Conservation (phyloP, 2,113 vertebrate species). For the Saccopteryx leptura region DNA sequence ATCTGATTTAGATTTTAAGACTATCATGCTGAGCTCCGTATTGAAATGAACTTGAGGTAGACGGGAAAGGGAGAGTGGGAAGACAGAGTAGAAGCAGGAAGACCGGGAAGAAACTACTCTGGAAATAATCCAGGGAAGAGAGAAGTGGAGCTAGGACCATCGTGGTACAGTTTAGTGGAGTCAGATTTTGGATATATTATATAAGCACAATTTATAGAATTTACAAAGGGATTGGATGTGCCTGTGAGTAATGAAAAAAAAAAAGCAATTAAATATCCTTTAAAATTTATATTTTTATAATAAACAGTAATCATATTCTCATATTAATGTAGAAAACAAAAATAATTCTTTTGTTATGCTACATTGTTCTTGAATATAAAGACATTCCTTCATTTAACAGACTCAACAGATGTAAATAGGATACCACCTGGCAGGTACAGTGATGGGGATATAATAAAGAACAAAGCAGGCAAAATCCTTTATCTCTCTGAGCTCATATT, state of each 20-base stretch:
- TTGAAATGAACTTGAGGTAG: neutral
- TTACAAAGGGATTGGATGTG: neutral
- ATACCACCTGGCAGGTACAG: neutral
- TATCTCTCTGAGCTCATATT: neutral
- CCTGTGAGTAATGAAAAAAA: constrained; percentile 29
- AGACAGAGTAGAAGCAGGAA: neutral
- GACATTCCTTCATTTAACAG: neutral
- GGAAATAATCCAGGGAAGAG: neutral
- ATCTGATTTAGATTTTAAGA: neutral
- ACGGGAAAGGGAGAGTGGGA: neutral
- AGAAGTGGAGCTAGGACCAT: neutral
- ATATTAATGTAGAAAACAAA: neutral
- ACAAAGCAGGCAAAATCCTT: neutral
- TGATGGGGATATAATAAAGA: neutral
- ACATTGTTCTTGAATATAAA: neutral
- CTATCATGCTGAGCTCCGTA: neutral
- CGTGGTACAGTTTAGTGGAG: neutral
- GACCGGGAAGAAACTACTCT: neutral
- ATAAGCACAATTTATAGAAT: neutral
- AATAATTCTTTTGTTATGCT: neutral
- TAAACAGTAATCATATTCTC: neutral
- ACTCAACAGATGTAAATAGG: neutral
- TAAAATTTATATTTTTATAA: constrained; percentile 16
- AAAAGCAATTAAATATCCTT: neutral
- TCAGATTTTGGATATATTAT: neutral